Conservation (phyloP, 2,797 vertebrate species). For the Sebastes ruberrimus region DNA sequence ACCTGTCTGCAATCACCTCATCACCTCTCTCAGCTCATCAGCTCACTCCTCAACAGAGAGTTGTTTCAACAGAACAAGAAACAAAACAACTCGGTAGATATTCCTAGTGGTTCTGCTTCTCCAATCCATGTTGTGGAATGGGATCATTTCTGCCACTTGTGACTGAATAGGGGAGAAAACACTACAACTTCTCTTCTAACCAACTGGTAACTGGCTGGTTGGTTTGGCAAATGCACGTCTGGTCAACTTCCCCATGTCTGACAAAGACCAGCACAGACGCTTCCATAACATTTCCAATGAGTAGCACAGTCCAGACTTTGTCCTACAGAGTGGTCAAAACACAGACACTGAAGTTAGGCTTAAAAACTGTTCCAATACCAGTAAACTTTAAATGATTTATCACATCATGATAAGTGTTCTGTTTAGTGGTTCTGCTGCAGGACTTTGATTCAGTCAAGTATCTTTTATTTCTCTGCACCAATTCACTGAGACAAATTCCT, state of each 20-base stretch:
- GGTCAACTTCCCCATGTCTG: neutral
- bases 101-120: no score
- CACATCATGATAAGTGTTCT: neutral
- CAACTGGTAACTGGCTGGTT: no score
- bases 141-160: no score
- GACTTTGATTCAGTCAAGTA: conserved; percentile 11
- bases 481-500: conserved; percentile 4
- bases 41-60: no score
- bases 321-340: neutral
- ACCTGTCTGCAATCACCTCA: no score
- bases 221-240: no score
- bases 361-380: neutral
- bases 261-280: neutral
- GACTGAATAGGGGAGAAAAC: neutral
- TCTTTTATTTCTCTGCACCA: neutral
- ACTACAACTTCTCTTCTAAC: no score
- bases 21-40: no score
- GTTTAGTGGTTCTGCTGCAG: neutral
- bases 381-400: no score
- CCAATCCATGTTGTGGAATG: no score
- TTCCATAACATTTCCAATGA: neutral
- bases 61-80: no score
- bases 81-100: no score
- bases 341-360: neutral
- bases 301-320: neutral